These are phyloP conservation scores for Agonum fuliginosum DNA, from an alignment of 2,888 invertebrate genomes.

Conservation along the genomic window DNA sequence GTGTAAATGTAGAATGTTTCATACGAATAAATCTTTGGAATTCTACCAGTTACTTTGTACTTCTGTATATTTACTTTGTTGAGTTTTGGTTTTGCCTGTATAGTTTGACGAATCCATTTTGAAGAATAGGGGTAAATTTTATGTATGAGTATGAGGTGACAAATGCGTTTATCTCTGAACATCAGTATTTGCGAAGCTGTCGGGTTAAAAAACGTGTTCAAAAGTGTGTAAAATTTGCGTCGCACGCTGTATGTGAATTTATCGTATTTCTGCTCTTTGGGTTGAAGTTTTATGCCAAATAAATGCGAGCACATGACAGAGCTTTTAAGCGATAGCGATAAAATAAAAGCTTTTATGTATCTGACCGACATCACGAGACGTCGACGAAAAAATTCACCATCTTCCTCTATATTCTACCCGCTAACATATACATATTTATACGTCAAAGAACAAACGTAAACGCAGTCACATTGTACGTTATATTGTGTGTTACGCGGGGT, in stretches of 20 bases:
- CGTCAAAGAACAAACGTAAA: not conserved
- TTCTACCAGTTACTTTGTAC: too few relatives aligned
- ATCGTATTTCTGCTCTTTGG: conserved; percentile 31
- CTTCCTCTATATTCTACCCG: conserved; percentile 5
- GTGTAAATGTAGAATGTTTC: too few relatives aligned
- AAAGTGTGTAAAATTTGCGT: too few relatives aligned
- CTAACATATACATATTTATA: not conserved
- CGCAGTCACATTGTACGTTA: not conserved
- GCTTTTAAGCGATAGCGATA: conserved; percentile 44
- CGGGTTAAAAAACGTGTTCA: too few relatives aligned
- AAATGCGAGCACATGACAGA: conserved; percentile 42
- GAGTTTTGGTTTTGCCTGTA: too few relatives aligned
- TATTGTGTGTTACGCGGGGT: not conserved
- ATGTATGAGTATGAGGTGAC: too few relatives aligned
- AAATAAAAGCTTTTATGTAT: conserved; percentile 45
- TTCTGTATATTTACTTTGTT: too few relatives aligned
- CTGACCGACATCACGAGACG: conserved; percentile 33
- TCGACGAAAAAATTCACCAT: conserved; percentile 10
- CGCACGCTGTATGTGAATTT: not conserved
- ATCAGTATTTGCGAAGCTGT: too few relatives aligned
- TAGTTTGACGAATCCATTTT: too few relatives aligned
- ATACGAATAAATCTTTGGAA: too few relatives aligned
- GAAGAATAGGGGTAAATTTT: too few relatives aligned
- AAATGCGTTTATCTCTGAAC: too few relatives aligned
- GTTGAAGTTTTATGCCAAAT: conserved; percentile 33